Base-by-base conservation (phyloP, 2,888 invertebrate species). In the Caenorhabditis sp. region DNA sequence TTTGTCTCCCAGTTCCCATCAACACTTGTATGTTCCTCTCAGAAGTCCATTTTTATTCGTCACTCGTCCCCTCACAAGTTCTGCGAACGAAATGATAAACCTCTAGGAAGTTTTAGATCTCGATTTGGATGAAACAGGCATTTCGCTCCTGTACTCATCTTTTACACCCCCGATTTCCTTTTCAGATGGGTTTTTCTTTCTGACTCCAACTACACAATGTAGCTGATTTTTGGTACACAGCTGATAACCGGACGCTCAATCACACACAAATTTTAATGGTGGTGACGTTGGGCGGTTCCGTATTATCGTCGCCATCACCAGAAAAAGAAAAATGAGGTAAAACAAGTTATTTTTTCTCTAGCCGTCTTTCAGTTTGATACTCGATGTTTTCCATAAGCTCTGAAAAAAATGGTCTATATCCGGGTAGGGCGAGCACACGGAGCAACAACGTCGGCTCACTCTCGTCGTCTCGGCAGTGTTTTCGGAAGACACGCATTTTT, bases 51-150 rank as follows among this genome's bases (percentile, higher is more conserved):
- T 26, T 47, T 64, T 47, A 49, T 28, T 44, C 35, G 2, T 41
- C 54, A 31, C 38, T 22, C 58, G 8, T 24, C 24, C 56, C 16
- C 44, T 68, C 41, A 54, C 41, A 35, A 63, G 38, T 72, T 49
- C 58, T 68, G 66, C 72, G 73, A 80, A 73, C 73, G 80, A 74
- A 54, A 70, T 54, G 41, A 72, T 59, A 56, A 79, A 66, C 38
- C 66, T 58, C 44, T 74, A 80, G 73, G 73, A 47, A 80, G 41
- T 26, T 51, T 80, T 38, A 6, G 8, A n/a, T 12, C 0, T 44
- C 44, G 19, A 24, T 47, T 41, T 5, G 31, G 16, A 51, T 14
- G 10, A 49, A 64, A 5, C 73, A 73, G 73, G 68, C 68, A 80
- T 61, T 80, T 61, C 14, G 59, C 51, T 74, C 80, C 80, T 74